These are phyloP conservation scores for Lysiphlebus fabarum DNA, from an alignment of 1,140 invertebrate genomes.

Conservation along the genomic window DNA sequence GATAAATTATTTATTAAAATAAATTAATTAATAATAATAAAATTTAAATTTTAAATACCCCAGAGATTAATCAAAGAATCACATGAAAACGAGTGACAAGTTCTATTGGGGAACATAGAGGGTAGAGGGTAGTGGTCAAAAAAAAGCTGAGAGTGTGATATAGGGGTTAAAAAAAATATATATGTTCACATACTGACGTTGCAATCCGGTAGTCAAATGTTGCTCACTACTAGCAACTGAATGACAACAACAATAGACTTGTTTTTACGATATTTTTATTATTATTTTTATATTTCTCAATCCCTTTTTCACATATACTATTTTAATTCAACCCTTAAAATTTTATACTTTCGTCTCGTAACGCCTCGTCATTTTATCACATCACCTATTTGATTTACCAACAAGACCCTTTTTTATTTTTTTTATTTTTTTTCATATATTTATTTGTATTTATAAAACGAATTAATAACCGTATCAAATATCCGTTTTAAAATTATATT, in stretches of 20 bases:
- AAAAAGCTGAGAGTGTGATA: background rate
- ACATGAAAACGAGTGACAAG: too few species aligned
- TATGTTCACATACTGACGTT: too few species aligned
- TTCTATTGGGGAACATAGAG: too few species aligned
- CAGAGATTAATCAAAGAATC: too few species aligned
- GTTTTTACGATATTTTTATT: slow-evolving; percentile 42
- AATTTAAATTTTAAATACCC: background rate
- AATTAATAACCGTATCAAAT: slow-evolving; percentile 48
- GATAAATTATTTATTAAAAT: too few species aligned
- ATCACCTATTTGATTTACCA: slow-evolving; percentile 12
- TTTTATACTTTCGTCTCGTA: slow-evolving; percentile 18
- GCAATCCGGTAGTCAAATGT: slow-evolving; percentile 15
- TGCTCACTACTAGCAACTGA: slow-evolving; percentile 36
- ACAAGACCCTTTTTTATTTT: slow-evolving; percentile 3
- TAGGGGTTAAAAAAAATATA: too few species aligned
- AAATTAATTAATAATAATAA: background rate
- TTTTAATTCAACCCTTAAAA: background rate
- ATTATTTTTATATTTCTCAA: slow-evolving; percentile 12
- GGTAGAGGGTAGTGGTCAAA: too few species aligned
- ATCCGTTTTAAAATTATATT: slow-evolving; percentile 2
- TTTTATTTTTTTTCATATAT: background rate
- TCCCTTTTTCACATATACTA: background rate
- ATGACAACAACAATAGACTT: slow-evolving; percentile 46
- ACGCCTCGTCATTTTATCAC: slow-evolving; percentile 24
- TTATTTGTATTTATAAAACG: slow-evolving; percentile 21